These are phyloP conservation scores for Drosophila hydei DNA, from an alignment of 1,140 invertebrate genomes.

Conservation along the genomic window DNA sequence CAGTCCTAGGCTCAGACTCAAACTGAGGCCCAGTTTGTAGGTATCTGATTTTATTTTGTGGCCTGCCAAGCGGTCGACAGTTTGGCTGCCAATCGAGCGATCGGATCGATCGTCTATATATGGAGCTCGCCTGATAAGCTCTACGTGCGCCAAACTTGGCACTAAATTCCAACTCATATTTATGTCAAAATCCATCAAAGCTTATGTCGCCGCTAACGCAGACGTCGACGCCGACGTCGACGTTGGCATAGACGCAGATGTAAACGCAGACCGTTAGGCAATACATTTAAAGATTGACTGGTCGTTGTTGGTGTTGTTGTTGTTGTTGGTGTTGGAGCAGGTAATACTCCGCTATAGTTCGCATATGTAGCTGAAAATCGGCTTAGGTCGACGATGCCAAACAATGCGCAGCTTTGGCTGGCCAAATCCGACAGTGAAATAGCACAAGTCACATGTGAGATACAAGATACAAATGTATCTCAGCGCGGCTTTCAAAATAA, in stretches of 20 bases:
- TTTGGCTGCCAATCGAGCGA: conserved; percentile 60
- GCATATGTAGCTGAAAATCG: conserved; percentile 45
- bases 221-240: conserved; percentile 2
- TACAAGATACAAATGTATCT: conserved; percentile 37
- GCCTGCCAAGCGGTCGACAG: conserved; percentile 63
- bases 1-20: conserved; percentile 5
- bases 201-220: conserved; percentile 66
- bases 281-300: conserved; percentile 13
- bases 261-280: conserved; percentile 61
- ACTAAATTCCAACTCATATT: conserved; percentile 79
- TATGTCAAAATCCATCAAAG: conserved; percentile 82
- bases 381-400: conserved; percentile 52
- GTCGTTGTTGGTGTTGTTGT: background rate
- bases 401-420: conserved; percentile 63
- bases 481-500: conserved; percentile 45
- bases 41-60: conserved; percentile 65
- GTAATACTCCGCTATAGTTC: conserved; percentile 27
- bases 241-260: background rate
- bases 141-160: conserved; percentile 59
- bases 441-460: conserved; percentile 41
- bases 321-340: background rate
- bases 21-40: conserved; percentile 16
- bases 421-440: conserved; percentile 79
- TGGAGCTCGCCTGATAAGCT: conserved; percentile 62
- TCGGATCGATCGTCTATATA: conserved; percentile 56